A percentile compares a stretch with the other conserved stretches of the same genome.
Evolutionary conservation across 1,140 invertebrate species (phyloP).

Genomic region (Nebria ingens): DNA sequence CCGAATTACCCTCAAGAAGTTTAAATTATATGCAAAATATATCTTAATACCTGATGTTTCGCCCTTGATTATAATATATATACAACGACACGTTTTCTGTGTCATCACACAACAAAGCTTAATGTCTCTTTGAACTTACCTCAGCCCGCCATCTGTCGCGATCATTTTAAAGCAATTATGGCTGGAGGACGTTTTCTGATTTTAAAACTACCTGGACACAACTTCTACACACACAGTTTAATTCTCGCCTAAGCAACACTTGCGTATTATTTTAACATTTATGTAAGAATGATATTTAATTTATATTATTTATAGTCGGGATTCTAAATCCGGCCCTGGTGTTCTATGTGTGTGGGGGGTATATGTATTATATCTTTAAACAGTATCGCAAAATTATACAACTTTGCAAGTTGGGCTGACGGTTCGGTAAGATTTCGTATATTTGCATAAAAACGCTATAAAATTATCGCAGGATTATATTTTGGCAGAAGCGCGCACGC

Average conservation of each 20-base stretch:
- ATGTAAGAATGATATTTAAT: no score
- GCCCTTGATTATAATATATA: constrained; percentile 3
- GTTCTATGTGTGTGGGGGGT: no score
- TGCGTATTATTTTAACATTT: no score
- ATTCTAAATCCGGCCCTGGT: no score
- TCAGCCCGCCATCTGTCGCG: background rate
- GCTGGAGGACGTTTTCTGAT: constrained; percentile 3
- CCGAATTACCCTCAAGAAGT: constrained; percentile 9
- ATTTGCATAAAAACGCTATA: constrained; percentile 34
- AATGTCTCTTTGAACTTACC: constrained; percentile 4
- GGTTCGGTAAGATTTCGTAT: constrained; percentile 26
- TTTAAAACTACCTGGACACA: constrained; percentile 3
- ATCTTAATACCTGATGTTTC: constrained; percentile 6
- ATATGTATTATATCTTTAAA: background rate
- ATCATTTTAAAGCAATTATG: constrained; percentile 5
- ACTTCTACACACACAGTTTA: no score
- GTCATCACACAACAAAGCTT: background rate
- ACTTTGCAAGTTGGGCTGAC: constrained; percentile 11
- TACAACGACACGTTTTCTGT: background rate
- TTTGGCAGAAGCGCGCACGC: constrained; percentile 18
- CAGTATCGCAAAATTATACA: constrained; percentile 7
- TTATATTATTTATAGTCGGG: no score
- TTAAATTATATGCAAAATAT: constrained; percentile 9
- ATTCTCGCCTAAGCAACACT: no score
- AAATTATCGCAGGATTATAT: constrained; percentile 30